These are phyloP conservation scores for Drosophila simulans DNA, from an alignment of 1,140 invertebrate genomes.

Conservation along the genomic window DNA sequence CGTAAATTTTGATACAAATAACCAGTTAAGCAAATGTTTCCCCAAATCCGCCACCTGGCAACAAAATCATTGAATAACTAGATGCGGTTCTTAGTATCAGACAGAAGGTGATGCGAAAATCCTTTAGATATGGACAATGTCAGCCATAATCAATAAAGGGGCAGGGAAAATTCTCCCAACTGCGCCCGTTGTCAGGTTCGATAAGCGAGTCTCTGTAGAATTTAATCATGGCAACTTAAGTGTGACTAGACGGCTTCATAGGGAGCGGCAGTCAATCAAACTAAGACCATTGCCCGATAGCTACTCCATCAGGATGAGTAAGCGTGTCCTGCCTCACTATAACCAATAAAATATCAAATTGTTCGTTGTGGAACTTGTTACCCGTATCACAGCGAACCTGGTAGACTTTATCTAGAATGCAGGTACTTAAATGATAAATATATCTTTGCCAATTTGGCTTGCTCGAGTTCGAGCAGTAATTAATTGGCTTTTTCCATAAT, in stretches of 20 bases:
- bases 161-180: background rate
- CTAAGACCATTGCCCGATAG: slow-evolving; percentile 13
- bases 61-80: slow-evolving; percentile 42
- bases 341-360: background rate
- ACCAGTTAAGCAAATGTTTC: background rate
- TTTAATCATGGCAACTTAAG: slow-evolving; percentile 53
- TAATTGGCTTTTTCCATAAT: too few species aligned
- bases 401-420: background rate
- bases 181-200: slow-evolving; percentile 1
- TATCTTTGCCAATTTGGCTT: background rate
- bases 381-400: background rate
- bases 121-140: slow-evolving; percentile 49
- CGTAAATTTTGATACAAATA: slow-evolving; percentile 22
- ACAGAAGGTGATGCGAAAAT: slow-evolving; percentile 51
- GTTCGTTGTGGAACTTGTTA: background rate
- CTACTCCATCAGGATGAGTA: slow-evolving; percentile 16
- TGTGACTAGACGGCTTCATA: slow-evolving; percentile 51
- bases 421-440: background rate
- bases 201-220: slow-evolving; percentile 65
- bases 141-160: slow-evolving; percentile 26
- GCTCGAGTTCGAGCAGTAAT: too few species aligned
- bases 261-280: slow-evolving; percentile 60
- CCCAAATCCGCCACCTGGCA: slow-evolving; percentile 51
- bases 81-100: slow-evolving; percentile 32
- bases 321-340: slow-evolving; percentile 6